Base-by-base conservation (phyloP, 2,888 invertebrate genomes). In the Hirtodrosophila trivittata region DNA sequence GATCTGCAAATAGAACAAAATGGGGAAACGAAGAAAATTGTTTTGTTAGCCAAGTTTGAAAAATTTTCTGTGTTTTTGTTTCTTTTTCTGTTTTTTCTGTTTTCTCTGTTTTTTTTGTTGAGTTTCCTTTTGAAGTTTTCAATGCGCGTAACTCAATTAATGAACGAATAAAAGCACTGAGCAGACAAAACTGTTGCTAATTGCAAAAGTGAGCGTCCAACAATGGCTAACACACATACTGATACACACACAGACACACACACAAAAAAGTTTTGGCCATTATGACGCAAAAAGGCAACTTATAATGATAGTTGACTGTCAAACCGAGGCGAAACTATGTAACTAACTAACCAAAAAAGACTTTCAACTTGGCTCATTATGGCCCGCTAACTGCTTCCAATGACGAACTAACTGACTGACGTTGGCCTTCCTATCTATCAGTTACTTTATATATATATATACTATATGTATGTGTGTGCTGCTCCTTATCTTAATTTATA, bases 1-100 rank as follows among this genome's bases (percentile, higher is more conserved):
- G 91, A 98, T 98, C 98, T 98, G 96, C 69, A 97, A 96, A n/a
- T 52, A 68, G 18, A 55, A 32, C 18, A 21, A 30, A 45, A 42
- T 35, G n/a, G 14, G 10, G n/a, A 42, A 12, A 16, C 14, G 35
- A 35, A 33, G 38, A 49, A 59, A 59, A 42, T 14, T 8, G 37
- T 45, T 52, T 55, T 38, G 41, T 72, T 58, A 66, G 66, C 37
- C 45, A 68, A 66, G 46, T 73, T 30, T 55, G 41, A 39, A 51
- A 46, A 39, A 3, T 21, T 55, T 49, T 28, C 8, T 16, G 5
- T 32, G 14, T 18, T 12, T n/a, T 33, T 32, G 33, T 18, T 18
- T 12, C n/a, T 39, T 33, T 39, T 16, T 55, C 8, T 41, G 54
- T 59, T n/a, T 16, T 52, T 54, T 62, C 18, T 42, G 41, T 41